Percentiles rank a stretch among this genome's conserved stretches.
These are phyloP conservation scores for Limnephilus rhombicus DNA, from an alignment of 2,888 invertebrate species.

Conservation along the genomic window DNA sequence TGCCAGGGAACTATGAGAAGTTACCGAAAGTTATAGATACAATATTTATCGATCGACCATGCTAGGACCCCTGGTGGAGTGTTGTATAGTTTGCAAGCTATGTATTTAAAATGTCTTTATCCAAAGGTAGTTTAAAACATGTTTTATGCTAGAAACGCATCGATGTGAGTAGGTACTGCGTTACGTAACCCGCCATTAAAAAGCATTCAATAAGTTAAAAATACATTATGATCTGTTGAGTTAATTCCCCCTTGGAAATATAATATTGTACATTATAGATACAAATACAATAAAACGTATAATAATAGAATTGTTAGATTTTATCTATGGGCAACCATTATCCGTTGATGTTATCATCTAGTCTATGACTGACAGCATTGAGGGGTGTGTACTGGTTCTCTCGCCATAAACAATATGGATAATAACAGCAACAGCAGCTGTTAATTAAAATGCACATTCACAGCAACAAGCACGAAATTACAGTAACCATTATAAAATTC, in stretches of 20 bases:
- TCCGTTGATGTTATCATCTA: not conserved
- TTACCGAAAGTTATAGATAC: too few species aligned
- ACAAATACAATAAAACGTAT: not conserved
- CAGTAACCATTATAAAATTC: not conserved
- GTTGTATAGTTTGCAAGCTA: too few species aligned
- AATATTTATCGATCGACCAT: too few species aligned
- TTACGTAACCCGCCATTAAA: not conserved
- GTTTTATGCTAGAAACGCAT: too few species aligned
- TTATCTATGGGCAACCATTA: slow-evolving; percentile 20
- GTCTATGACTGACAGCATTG: not conserved
- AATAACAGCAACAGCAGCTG: not conserved
- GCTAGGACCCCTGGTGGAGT: too few species aligned
- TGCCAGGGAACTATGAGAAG: too few species aligned
- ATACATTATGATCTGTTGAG: not conserved
- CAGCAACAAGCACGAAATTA: not conserved
- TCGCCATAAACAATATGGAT: not conserved
- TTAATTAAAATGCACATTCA: slow-evolving; percentile 3
- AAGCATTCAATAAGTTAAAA: not conserved
- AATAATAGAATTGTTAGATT: slow-evolving; percentile 12
- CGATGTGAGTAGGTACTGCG: too few species aligned
- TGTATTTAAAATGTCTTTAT: too few species aligned
- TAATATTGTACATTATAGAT: not conserved
- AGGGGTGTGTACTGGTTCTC: not conserved
- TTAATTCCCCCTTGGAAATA: not conserved
- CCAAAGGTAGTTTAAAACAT: too few species aligned